Evolutionary conservation across 1,140 invertebrate genomes (phyloP), one percentile per base, ranked within the genome.

Genomic region (Drosophila nannoptera): DNA sequence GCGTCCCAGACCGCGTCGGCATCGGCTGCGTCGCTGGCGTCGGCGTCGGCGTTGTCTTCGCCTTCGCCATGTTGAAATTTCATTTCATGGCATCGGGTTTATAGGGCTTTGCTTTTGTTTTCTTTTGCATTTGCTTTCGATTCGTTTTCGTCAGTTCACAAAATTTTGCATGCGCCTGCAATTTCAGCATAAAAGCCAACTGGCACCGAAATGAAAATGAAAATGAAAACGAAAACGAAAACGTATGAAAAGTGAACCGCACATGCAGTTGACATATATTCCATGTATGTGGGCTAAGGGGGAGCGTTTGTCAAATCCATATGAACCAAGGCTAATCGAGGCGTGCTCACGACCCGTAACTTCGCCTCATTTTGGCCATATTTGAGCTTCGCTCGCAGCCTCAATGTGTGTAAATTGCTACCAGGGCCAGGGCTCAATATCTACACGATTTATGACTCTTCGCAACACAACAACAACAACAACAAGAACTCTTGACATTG

Each of bases 171-270:
- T 68, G 61, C 58, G 62, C 53, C 64, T 86, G 81, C 81, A 86
- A 69, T 81, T 86, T 86, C 81, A 87, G 81, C 81, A 77, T 78
- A 70, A 87, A 73, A 87, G 61, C 64, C 70, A 52, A 71, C 77
- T 86, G 80, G 81, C 81, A 73, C 67, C 72, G 71, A 65, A 73
- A 55, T 55, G 7, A 22, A 22, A 22, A 22, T 62, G 54, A 68
- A 75, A 64, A 73, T 40, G 66, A 76, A 48, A 67, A 38, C 29
- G 14, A 62, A 69, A 59, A 67, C 8, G 29, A 56, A 63, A 74
- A 63, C 38, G 60, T 52, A 64, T 35, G 40, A 48, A 67, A 38
- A 32, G 14, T 62, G 67, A 55, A 65, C n/a, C 48, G 53, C 60
- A 77, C 55, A 74, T 58, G 81, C 62, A 52, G 73, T 77, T 86